A percentile compares a stretch with the other conserved stretches of the same genome.
phyloP scores from a whole-genome alignment of 2,113 vertebrate species.

The Parus major region DNA sequence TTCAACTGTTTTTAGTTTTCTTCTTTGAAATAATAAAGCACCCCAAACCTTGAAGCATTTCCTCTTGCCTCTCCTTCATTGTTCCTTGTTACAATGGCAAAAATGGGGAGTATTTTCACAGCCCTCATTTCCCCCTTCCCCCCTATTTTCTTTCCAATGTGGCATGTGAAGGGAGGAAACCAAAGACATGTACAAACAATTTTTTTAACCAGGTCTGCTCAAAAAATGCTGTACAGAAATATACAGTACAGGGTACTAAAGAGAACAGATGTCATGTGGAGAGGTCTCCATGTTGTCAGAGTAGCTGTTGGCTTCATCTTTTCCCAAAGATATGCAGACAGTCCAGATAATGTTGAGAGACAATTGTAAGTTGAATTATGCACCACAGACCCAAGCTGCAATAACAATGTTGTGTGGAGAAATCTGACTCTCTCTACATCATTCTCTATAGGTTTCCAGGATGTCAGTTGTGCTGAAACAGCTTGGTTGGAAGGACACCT shows the following conservation, averaged over 20 bases:
- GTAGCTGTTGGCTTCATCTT: not conserved
- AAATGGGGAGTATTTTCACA: not conserved
- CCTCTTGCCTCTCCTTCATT: not conserved
- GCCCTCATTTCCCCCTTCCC: not conserved
- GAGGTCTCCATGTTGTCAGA: not conserved
- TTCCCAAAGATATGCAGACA: not conserved
- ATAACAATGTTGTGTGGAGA: not conserved
- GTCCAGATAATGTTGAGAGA: not conserved
- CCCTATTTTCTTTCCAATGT: not conserved
- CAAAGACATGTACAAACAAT: not conserved
- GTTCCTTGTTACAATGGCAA: not conserved
- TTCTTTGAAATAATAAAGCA: not conserved
- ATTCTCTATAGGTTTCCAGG: not conserved
- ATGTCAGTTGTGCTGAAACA: not conserved
- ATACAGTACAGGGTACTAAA: not conserved
- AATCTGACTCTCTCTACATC: not conserved
- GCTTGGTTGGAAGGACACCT: not conserved
- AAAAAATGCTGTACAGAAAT: not conserved
- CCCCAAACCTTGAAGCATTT: not conserved
- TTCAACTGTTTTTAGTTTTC: not conserved
- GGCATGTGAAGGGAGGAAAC: not conserved
- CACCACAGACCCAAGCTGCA: not conserved
- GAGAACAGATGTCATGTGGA: not conserved
- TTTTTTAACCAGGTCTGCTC: not conserved
- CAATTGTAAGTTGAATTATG: not conserved